Evolutionary conservation across 2,113 vertebrate species (phyloP).

Genomic region (Cyphomyrus discorhynchus): DNA sequence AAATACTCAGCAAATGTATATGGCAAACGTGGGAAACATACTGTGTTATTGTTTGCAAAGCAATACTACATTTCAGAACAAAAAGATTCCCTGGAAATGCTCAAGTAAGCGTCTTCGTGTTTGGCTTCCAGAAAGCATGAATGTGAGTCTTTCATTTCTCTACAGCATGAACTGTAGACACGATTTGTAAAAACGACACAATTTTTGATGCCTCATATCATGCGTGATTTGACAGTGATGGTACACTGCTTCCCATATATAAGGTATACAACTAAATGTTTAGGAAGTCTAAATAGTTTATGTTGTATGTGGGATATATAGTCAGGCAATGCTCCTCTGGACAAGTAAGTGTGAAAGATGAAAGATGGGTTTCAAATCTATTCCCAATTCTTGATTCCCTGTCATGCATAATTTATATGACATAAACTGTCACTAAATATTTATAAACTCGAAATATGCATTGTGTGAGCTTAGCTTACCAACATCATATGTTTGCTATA

Average conservation of each 20-base stretch:
- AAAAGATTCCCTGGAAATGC: neutral
- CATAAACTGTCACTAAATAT: neutral
- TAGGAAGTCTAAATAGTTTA: neutral
- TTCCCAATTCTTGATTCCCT: neutral
- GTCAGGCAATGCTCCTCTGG: neutral
- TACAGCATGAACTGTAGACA: neutral
- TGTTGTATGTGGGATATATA: neutral
- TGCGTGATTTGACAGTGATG: neutral
- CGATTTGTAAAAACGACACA: neutral
- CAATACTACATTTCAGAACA: neutral
- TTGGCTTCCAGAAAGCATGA: neutral
- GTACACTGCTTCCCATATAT: neutral
- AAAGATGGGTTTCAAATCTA: neutral
- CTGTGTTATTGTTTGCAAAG: neutral
- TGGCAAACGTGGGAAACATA: neutral
- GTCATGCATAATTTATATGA: neutral
- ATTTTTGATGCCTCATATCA: neutral
- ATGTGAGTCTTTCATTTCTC: neutral
- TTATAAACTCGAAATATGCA: neutral
- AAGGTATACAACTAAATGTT: neutral
- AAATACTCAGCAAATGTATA: neutral
- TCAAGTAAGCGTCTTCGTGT: neutral
- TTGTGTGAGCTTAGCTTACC: neutral
- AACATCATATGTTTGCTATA: neutral
- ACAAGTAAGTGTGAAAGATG: neutral